These are phyloP conservation scores for Rhaphigaster nebulosa DNA, from an alignment of 2,888 invertebrate genomes.

Conservation along the genomic window DNA sequence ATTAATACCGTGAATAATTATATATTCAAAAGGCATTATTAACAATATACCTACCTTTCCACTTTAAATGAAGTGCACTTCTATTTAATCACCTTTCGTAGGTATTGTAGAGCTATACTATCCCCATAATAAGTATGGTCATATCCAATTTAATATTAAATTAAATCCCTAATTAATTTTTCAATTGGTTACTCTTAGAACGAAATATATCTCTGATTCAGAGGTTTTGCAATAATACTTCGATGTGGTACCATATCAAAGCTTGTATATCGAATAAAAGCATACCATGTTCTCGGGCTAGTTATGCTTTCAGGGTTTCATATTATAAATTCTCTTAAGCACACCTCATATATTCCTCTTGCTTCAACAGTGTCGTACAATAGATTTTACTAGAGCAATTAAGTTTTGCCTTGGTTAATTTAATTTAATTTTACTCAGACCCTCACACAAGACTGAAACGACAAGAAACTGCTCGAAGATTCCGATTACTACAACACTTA, in stretches of 20 bases:
- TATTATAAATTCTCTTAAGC: neutral
- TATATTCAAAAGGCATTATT: too few relatives aligned
- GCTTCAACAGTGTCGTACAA: neutral
- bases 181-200: neutral
- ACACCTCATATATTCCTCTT: neutral
- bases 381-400: neutral
- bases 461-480: too few relatives aligned
- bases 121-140: neutral
- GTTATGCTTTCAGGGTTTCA: neutral
- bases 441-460: too few relatives aligned
- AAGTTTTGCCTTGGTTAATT: neutral
- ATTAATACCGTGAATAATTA: too few relatives aligned
- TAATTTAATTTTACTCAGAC: neutral
- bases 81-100: too few relatives aligned
- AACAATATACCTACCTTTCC: too few relatives aligned
- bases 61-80: too few relatives aligned
- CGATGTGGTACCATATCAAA: neutral
- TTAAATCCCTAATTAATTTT: neutral
- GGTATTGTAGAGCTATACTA: too few relatives aligned
- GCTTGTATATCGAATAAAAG: neutral
- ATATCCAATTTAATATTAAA: neutral
- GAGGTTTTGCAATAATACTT: neutral
- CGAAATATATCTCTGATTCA: neutral
- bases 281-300: neutral
- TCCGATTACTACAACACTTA: too few relatives aligned